Percentiles rank a stretch among this genome's conserved stretches.
phyloP scores from a whole-genome alignment of 2,888 invertebrate species.

The Bugula neritina region DNA sequence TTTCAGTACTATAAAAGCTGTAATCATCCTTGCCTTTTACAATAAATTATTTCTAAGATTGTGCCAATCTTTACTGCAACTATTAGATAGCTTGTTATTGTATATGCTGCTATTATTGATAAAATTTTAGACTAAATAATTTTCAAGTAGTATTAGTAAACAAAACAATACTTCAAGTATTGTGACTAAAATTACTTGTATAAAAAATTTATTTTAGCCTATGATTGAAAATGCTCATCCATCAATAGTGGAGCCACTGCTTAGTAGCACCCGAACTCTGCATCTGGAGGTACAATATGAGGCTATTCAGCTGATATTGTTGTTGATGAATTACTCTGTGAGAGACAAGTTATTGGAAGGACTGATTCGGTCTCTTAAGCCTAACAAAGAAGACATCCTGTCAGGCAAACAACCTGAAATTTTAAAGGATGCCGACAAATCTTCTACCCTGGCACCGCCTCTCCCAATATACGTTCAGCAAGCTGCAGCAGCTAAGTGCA shows the following conservation, averaged over 20 bases:
- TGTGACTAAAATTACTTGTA: too few relatives aligned
- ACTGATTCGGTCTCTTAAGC: conserved; percentile 43
- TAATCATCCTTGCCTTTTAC: too few relatives aligned
- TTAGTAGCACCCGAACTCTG: conserved; percentile 47
- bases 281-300: conserved; percentile 54
- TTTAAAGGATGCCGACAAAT: conserved; percentile 19
- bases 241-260: conserved; percentile 49
- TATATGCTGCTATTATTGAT: too few relatives aligned
- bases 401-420: conserved; percentile 25
- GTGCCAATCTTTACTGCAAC: too few relatives aligned
- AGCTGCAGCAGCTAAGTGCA: conserved; percentile 52
- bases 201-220: conserved; percentile 38
- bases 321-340: conserved; percentile 50
- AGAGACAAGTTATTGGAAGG: conserved; percentile 40
- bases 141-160: too few relatives aligned
- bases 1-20: too few relatives aligned
- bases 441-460: conserved; percentile 38
- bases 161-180: too few relatives aligned
- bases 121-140: too few relatives aligned
- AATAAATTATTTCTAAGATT: too few relatives aligned
- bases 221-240: conserved; percentile 47
- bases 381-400: conserved; percentile 44
- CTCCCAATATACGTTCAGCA: conserved; percentile 52
- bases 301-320: conserved; percentile 51
- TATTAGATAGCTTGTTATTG: too few relatives aligned